These are phyloP conservation scores for Argopecten irradians DNA, from an alignment of 1,140 invertebrate species.

Conservation along the genomic window DNA sequence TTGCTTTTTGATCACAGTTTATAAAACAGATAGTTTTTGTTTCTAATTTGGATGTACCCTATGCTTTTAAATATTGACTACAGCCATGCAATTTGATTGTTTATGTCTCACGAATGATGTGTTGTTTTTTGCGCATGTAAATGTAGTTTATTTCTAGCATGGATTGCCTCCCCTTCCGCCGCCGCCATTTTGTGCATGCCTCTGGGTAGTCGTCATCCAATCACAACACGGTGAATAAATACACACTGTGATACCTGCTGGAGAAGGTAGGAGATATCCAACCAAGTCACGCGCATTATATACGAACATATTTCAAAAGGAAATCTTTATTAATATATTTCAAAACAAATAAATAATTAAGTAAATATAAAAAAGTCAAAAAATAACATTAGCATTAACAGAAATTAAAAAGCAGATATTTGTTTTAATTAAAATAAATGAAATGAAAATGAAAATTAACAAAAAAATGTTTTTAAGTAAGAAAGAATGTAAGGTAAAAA, in stretches of 20 bases:
- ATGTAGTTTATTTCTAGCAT: conserved; percentile 17
- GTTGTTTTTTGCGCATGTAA: conserved; percentile 14
- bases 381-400: too few relatives aligned
- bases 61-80: background rate
- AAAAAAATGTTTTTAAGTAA: background rate
- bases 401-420: too few relatives aligned
- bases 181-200: conserved; percentile 5
- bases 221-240: background rate
- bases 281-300: too few relatives aligned
- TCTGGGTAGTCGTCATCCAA: background rate
- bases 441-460: background rate
- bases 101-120: background rate
- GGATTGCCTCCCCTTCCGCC: background rate
- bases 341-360: too few relatives aligned
- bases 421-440: too few relatives aligned
- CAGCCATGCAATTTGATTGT: background rate
- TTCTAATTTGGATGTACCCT: background rate
- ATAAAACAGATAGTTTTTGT: background rate
- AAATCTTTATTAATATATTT: too few relatives aligned
- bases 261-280: background rate
- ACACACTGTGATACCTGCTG: background rate
- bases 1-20: too few relatives aligned
- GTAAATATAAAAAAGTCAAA: too few relatives aligned
- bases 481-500: background rate
- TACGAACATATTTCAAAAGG: too few relatives aligned